Conservation (phyloP, 2,888 invertebrate species). For the Diarsia brunnea region DNA sequence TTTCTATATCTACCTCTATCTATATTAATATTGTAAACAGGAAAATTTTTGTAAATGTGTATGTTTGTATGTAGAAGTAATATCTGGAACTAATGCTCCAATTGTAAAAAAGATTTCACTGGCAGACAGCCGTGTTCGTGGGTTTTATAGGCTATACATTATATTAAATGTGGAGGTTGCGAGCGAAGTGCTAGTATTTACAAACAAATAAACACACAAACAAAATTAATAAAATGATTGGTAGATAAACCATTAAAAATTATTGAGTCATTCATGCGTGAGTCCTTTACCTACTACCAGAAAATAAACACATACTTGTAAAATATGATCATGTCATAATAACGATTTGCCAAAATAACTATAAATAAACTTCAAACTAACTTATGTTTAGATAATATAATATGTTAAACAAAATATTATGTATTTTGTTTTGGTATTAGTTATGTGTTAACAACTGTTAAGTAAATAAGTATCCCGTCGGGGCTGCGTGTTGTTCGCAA, state of each 20-base stretch:
- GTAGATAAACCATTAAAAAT: neutral
- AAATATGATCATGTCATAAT: neutral
- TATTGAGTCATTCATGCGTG: neutral
- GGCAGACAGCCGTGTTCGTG: no score
- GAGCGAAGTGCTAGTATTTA: neutral
- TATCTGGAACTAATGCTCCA: no score
- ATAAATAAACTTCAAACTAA: neutral
- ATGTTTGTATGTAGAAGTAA: no score
- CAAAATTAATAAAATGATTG: neutral
- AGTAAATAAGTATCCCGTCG: no score
- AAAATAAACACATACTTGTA: neutral
- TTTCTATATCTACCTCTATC: no score
- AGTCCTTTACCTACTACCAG: neutral
- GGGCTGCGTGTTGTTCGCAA: no score
- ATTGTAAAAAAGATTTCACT: no score
- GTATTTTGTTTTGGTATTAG: neutral
- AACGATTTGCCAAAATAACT: slow-evolving; percentile 1
- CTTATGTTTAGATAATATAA: neutral
- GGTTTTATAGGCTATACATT: no score
- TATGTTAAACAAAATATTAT: no score
- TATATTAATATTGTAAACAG: no score
- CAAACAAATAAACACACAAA: neutral
- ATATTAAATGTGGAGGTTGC: no score
- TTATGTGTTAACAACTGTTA: neutral
- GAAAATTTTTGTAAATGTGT: no score